Percentiles rank a stretch among this genome's conserved stretches.
Conservation (phyloP, 2,888 invertebrate genomes). For the Diaprepes abbreviatus region DNA sequence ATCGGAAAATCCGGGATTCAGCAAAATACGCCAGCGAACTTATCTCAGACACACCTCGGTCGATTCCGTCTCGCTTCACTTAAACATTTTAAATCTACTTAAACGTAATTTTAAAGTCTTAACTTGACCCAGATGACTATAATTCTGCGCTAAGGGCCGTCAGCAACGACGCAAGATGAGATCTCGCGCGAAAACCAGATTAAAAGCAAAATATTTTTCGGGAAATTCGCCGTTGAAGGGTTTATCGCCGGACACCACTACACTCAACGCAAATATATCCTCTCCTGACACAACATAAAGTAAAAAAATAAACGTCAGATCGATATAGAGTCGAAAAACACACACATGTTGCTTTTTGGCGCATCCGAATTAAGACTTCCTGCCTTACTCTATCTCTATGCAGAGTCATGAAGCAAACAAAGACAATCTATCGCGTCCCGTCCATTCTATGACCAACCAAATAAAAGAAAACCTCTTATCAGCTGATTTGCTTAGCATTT, state of each 20-base stretch:
- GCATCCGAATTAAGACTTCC: conserved; percentile 52
- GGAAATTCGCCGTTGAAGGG: background rate
- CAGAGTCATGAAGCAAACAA: conserved; percentile 17
- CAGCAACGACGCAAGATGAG: conserved; percentile 38
- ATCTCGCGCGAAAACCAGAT: conserved; percentile 28
- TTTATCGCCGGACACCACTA: conserved; percentile 8
- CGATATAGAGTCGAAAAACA: conserved; percentile 57
- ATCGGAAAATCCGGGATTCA: conserved; percentile 50
- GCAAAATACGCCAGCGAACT: conserved; percentile 47
- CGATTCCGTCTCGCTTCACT: conserved; percentile 14
- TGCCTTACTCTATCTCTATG: conserved; percentile 37
- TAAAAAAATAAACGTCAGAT: conserved; percentile 55
- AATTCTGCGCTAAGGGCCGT: conserved; percentile 46
- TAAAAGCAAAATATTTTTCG: conserved; percentile 19
- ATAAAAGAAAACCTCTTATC: conserved; percentile 8
- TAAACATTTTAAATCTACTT: conserved; percentile 12
- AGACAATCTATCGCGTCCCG: background rate
- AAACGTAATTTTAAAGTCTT: conserved; percentile 16
- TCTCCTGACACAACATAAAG: conserved; percentile 43
- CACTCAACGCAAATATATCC: conserved; percentile 20
- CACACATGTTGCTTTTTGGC: conserved; percentile 61
- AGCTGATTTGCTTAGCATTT: conserved; percentile 24
- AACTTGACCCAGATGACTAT: conserved; percentile 20
- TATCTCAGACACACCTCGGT: conserved; percentile 25
- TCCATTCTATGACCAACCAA: background rate